Conservation (phyloP, 2,888 invertebrate species). For the Lasioglossum zephyrum region DNA sequence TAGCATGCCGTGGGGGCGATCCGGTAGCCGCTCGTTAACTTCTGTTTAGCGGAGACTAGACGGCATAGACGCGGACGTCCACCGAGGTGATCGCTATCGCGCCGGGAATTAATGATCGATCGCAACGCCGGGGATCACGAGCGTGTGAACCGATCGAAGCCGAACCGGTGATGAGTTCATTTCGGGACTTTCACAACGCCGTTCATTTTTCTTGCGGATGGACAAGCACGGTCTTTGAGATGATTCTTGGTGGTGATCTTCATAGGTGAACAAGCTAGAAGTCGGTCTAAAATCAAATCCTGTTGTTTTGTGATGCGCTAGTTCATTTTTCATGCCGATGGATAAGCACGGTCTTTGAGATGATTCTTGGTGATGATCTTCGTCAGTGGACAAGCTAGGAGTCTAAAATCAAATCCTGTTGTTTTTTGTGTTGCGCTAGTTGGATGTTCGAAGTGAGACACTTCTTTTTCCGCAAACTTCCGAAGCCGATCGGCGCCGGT, state of each 20-base stretch:
- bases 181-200: background rate
- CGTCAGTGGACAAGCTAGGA: background rate
- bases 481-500: slow-evolving; percentile 4
- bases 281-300: too few species aligned
- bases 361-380: background rate
- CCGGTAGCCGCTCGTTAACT: slow-evolving; percentile 54
- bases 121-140: background rate
- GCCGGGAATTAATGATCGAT: slow-evolving; percentile 49
- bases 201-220: background rate
- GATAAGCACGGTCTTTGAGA: too few species aligned
- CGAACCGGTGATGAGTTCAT: background rate
- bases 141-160: slow-evolving; percentile 6
- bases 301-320: background rate
- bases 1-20: slow-evolving; percentile 63
- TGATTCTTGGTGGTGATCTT: background rate
- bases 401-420: background rate
- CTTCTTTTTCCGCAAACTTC: slow-evolving; percentile 2
- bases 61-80: slow-evolving; percentile 50
- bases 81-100: slow-evolving; percentile 40
- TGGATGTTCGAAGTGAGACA: too few species aligned
- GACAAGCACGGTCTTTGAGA: too few species aligned
- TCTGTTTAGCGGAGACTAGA: slow-evolving; percentile 50
- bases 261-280: background rate
- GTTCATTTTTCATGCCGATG: background rate
- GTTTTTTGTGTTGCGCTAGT: background rate